Conservation (phyloP, 2,888 invertebrate species). For the Leptinotarsa juncta region DNA sequence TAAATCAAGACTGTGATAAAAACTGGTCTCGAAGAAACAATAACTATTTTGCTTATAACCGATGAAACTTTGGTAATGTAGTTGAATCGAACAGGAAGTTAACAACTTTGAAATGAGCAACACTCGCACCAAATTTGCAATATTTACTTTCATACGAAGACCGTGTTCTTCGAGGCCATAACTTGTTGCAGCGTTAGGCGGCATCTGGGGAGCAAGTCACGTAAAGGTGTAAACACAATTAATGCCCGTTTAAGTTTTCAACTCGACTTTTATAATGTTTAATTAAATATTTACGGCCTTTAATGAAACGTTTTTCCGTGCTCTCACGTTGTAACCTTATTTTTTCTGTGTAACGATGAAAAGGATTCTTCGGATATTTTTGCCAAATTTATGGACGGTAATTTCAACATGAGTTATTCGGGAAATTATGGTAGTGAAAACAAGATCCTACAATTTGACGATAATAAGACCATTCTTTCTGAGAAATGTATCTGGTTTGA, state of each 20-base stretch:
- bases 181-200: slow-evolving; percentile 43
- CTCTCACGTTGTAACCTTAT: slow-evolving; percentile 18
- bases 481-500: too few relatives aligned
- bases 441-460: too few relatives aligned
- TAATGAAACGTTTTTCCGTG: slow-evolving; percentile 27
- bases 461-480: too few relatives aligned
- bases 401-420: not conserved
- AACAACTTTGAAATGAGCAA: not conserved
- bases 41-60: too few relatives aligned
- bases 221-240: slow-evolving; percentile 51
- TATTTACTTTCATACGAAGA: slow-evolving; percentile 16
- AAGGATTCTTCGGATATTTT: slow-evolving; percentile 6
- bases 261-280: slow-evolving; percentile 42
- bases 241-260: slow-evolving; percentile 45
- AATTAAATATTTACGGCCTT: slow-evolving; percentile 43
- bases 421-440: not conserved
- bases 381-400: not conserved
- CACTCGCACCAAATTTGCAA: not conserved
- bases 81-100: not conserved
- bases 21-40: too few relatives aligned
- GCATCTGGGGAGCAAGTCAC: slow-evolving; percentile 46
- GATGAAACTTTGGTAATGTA: not conserved
- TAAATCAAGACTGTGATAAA: too few relatives aligned
- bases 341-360: slow-evolving; percentile 1
- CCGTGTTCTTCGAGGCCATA: slow-evolving; percentile 28